Base-by-base conservation (phyloP, 30 jellyfish, hydroid and myxozoan species). In the Rhopilema esculentum region DNA sequence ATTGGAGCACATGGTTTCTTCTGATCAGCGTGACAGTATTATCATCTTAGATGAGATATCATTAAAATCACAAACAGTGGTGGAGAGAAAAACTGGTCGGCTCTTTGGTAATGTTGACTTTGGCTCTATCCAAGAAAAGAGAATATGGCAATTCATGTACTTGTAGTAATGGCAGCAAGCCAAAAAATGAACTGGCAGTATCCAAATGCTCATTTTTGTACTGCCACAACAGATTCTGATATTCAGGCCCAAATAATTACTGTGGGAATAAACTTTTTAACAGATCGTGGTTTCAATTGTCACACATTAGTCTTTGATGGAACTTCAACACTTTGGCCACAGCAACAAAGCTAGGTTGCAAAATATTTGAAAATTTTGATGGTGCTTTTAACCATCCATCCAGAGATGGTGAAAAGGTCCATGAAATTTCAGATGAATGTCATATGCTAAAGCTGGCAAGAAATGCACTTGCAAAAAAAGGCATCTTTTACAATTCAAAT, bases 391-490 rank as follows among this genome's bases (percentile, higher is more conserved):
- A 23, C n/a, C 87, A 82, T 48, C 92, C 92, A 69, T 48, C 64
- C 23, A 69, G 25, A 69, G 68, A 40, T 6, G 80, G 24, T 17
- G 28, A 40, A 68, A 30, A 49, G 4, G 40, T 82, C 62, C 49
- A 82, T 82, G 49, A 33, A 21, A 69, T 67, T n/a, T 82, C 32
- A 22, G 92, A 82, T 69, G 87, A 66, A 66, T 82, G 92, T 62
- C 89, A 82, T 62, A 82, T 82, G 87, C 20, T 82, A 16, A 82
- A 82, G 53, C 77, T 82, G 9, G 87, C 87, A 17, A 40, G 89
- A 32, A 69, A 82, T 80, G 90, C 92, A 82, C 89, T 82, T 16
- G 25, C 82, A 82, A 33, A 66, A 52, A 82, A n/a, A n/a, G n/a
- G n/a, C n/a, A n/a, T n/a, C n/a, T n/a, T 82, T 67, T 16, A 22